Conservation (phyloP, 2,888 invertebrate species). For the Bugula neritina region DNA sequence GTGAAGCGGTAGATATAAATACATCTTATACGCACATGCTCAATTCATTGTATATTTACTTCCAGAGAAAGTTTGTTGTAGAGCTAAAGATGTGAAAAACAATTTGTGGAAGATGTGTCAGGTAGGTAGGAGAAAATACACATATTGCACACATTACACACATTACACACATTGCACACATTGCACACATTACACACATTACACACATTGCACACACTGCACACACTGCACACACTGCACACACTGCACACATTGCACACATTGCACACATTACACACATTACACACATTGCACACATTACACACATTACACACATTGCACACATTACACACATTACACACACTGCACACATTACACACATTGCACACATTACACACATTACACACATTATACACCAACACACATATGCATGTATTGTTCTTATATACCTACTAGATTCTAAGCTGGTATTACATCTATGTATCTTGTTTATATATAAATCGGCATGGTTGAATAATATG, state of each 20-base stretch:
- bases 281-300: neutral
- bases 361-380: neutral
- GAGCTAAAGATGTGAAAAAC: no score
- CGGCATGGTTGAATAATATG: no score
- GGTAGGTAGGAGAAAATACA: no score
- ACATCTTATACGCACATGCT: no score
- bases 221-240: neutral
- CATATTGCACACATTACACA: neutral
- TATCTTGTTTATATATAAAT: no score
- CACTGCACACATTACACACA: neutral
- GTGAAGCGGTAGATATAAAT: no score
- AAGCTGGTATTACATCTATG: no score
- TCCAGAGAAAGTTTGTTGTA: no score
- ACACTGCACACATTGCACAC: neutral
- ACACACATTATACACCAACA: neutral
- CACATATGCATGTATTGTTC: no score
- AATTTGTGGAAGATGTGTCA: no score
- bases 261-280: neutral
- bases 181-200: neutral
- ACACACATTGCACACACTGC: neutral
- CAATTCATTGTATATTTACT: no score
- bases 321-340: neutral
- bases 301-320: neutral
- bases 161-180: neutral
- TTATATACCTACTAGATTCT: no score